Conservation (phyloP, 2,888 invertebrate species). For the Lucinisca nassula region DNA sequence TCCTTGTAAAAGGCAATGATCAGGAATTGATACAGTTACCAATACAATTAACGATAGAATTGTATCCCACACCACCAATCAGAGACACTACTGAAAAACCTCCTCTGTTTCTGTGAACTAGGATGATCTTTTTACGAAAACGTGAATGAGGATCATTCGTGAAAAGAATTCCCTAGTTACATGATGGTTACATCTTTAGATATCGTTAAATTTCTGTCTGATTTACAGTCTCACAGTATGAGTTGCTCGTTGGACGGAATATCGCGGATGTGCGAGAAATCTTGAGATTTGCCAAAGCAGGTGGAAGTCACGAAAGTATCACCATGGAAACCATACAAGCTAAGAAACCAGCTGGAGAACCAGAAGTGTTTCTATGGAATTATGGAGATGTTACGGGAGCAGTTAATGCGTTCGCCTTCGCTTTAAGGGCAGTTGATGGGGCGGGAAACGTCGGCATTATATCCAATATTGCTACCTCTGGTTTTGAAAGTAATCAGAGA, state of each 20-base stretch:
- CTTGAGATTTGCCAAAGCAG: not conserved
- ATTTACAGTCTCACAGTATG: conserved; percentile 10
- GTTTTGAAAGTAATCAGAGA: not conserved
- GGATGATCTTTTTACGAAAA: no score
- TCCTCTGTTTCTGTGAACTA: no score
- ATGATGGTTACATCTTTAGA: no score
- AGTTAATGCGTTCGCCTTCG: conserved; percentile 64
- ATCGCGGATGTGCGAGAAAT: conserved; percentile 13
- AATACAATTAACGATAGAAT: no score
- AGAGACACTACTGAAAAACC: no score
- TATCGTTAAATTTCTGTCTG: not conserved
- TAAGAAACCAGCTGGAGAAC: conserved; percentile 1
- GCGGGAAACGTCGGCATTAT: conserved; percentile 67
- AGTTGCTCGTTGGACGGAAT: not conserved
- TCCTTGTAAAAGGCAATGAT: no score
- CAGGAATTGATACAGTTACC: no score
- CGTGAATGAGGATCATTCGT: no score
- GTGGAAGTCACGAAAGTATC: not conserved
- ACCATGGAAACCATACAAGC: not conserved
- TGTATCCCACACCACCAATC: no score
- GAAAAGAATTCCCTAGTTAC: no score
- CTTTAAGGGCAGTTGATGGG: conserved; percentile 72
- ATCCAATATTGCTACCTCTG: conserved; percentile 73
- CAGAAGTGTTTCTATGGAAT: conserved; percentile 44
- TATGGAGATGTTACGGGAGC: conserved; percentile 2